These are phyloP conservation scores for Rhyacichthys aspro DNA, from an alignment of 2,797 vertebrate species.

Conservation along the genomic window DNA sequence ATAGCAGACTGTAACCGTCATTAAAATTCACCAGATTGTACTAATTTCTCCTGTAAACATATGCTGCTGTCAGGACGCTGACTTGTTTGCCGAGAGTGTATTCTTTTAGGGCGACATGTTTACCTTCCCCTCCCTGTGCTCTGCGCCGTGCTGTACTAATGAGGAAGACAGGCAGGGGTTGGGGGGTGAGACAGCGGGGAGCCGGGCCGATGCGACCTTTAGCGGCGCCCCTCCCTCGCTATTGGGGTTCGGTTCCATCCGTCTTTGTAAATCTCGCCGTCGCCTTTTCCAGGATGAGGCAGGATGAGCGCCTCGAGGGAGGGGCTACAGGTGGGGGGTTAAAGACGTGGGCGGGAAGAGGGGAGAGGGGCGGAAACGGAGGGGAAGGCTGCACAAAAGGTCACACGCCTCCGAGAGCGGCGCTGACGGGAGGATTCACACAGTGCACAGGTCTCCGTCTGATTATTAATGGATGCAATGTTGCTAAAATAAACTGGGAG, in stretches of 20 bases:
- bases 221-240: conserved; percentile 18
- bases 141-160: conserved; percentile 48
- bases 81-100: conserved; percentile 25
- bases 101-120: conserved; percentile 52
- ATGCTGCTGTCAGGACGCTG: conserved; percentile 43
- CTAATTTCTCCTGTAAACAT: conserved; percentile 56
- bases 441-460: not conserved
- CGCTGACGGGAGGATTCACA: conserved; percentile 8
- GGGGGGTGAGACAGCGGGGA: conserved; percentile 25
- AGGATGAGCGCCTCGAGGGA: conserved; percentile 16
- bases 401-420: conserved; percentile 32
- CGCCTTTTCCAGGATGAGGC: conserved; percentile 14
- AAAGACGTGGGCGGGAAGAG: conserved; percentile 42
- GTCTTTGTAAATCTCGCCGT: conserved; percentile 3
- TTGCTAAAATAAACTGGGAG: not conserved
- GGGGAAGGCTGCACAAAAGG: conserved; percentile 31
- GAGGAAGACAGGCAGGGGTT: conserved; percentile 29
- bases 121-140: conserved; percentile 36
- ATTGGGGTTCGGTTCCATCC: conserved; percentile 1
- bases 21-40: conserved; percentile 24
- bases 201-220: conserved; percentile 64
- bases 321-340: conserved; percentile 40
- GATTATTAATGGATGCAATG: conserved; percentile 4
- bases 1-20: conserved; percentile 24
- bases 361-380: conserved; percentile 7